These are phyloP conservation scores for Protophormia terraenovae DNA, from an alignment of 2,888 invertebrate genomes.

Conservation along the genomic window DNA sequence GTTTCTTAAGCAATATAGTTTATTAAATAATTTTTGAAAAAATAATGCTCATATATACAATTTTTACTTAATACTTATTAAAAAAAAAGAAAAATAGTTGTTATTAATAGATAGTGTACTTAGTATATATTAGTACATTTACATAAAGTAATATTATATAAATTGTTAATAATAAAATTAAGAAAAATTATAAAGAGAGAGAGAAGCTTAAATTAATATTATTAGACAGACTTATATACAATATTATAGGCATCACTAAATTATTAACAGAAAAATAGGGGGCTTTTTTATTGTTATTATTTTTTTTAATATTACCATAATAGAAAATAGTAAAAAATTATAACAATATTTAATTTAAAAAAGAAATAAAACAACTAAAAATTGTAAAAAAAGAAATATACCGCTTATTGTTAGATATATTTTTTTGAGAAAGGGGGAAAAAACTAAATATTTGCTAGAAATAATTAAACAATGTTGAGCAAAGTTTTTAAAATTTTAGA, in stretches of 20 bases:
- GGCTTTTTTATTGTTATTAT: background rate
- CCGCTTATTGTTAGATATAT: background rate
- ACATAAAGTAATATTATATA: background rate
- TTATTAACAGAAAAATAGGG: background rate
- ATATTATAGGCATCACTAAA: conserved; percentile 11
- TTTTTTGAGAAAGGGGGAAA: background rate
- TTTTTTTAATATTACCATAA: background rate
- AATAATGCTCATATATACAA: conserved; percentile 55
- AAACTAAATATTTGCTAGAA: background rate
- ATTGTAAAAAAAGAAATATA: too few relatives aligned
- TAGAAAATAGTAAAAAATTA: background rate
- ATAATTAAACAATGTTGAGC: background rate
- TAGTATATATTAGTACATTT: too few relatives aligned
- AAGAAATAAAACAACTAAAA: background rate
- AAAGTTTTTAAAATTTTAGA: background rate
- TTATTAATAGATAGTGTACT: background rate
- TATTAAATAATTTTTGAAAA: conserved; percentile 54
- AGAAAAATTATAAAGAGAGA: background rate
- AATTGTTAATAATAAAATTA: background rate
- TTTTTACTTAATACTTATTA: conserved; percentile 42
- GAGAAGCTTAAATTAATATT: conserved; percentile 12
- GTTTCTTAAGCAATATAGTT: conserved; percentile 47
- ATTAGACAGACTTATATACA: conserved; percentile 34
- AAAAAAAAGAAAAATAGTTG: background rate
- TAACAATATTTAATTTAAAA: background rate